Evolutionary conservation across 2,797 vertebrate genomes (phyloP), one percentile per base, ranked within the genome.

Genomic region (Propithecus deckenii): DNA sequence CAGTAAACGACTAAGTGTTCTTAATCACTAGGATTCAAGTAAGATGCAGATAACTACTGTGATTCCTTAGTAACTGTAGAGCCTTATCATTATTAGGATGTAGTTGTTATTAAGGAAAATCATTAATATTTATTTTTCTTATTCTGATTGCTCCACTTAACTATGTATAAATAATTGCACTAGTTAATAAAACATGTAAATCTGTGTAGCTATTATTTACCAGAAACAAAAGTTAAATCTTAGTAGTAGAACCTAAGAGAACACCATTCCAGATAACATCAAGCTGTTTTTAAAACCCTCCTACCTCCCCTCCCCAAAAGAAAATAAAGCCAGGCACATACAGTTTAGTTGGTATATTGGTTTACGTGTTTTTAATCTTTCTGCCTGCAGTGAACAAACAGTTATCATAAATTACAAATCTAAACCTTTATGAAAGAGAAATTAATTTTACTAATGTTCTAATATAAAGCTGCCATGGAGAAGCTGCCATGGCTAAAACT

Each of bases 351-450:
- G 79, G 80, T 90, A 38, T 94, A 87, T 98, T 96, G 96, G 96
- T 97, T 98, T 98, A 98, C 95, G 98, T 97, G 97, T 98, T 98
- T 98, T 98, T 97, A 97, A 98, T 98, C 97, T 94, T 98, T 98
- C 97, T 46, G 96, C 97, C 95, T 97, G 92, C 94, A 97, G 94
- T 97, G 86, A 98, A 97, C 95, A 98, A 98, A 92, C 76, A 96
- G 93, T 95, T 98, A 97, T 94, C 96, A 97, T 98, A 98, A 99
- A 98, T 98, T 98, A 98, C 11, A 86, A 96, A 50, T 97, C 98
- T 98, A 98, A 98, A 95, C 95, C 92, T 95, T 97, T 98, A 97
- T 93, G 97, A 98, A 97, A 98, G 95, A 96, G 86, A 95, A 98
- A 98, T 99, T 98, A 98, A 98, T 98, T 97, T 98, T 98, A 95